phyloP scores from a whole-genome alignment of 1,140 invertebrate species.

The Sycophila sp. region DNA sequence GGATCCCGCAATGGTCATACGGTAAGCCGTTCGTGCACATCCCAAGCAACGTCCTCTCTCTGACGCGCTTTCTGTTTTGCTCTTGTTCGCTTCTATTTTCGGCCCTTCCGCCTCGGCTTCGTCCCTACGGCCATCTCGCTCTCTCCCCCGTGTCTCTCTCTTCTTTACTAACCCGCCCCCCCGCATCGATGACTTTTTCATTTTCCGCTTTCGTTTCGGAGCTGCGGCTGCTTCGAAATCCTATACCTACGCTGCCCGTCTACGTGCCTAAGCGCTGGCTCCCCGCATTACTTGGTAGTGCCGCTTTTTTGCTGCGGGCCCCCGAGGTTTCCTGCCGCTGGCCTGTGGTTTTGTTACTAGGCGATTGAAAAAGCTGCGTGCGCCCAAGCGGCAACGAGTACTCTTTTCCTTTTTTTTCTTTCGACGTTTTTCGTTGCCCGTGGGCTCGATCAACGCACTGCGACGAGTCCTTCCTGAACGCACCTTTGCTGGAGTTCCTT shows the following conservation, averaged over 20 bases:
- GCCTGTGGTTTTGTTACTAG: background rate
- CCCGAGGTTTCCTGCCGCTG: background rate
- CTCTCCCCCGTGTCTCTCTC: background rate
- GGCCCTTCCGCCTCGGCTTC: background rate
- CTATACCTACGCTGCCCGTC: background rate
- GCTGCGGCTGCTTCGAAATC: background rate
- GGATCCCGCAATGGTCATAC: slow-evolving; percentile 65
- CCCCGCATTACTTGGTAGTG: too few species aligned
- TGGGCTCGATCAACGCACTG: background rate
- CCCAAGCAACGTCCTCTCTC: slow-evolving; percentile 25
- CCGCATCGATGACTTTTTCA: background rate
- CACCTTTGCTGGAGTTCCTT: too few species aligned
- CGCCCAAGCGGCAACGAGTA: background rate
- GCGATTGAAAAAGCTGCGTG: background rate
- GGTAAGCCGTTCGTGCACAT: slow-evolving; percentile 54
- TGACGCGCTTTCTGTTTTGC: slow-evolving; percentile 29
- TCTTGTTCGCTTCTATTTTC: slow-evolving; percentile 31
- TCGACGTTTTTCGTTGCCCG: background rate
- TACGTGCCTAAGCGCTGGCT: too few species aligned
- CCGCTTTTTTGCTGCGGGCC: too few species aligned
- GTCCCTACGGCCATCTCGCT: background rate
- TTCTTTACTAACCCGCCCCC: background rate
- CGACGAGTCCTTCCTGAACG: too few species aligned
- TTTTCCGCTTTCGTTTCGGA: background rate
- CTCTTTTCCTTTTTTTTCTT: background rate